phyloP scores from a whole-genome alignment of 2,888 invertebrate species.

The Rhogogaster chlorosoma region DNA sequence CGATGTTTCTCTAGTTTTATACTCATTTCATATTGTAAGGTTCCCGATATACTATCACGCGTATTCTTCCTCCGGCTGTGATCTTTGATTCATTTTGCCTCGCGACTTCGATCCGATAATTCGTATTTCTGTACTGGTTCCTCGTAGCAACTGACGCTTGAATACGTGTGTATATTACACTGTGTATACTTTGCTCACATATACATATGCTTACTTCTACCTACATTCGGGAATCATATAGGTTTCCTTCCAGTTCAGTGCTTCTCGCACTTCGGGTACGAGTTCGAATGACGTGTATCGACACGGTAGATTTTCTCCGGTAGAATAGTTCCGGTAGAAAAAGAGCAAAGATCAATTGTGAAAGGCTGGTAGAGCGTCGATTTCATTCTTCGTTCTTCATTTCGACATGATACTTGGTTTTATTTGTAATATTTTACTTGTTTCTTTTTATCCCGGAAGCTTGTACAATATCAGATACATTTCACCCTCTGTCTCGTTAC shows the following conservation, averaged over 20 bases:
- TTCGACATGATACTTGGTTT: not conserved
- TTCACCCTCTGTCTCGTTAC: not conserved
- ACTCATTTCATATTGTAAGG: not conserved
- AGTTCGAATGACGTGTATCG: constrained; percentile 31
- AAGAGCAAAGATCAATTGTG: not conserved
- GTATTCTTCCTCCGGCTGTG: not conserved
- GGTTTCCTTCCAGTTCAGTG: constrained; percentile 13
- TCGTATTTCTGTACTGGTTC: not conserved
- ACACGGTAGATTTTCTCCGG: constrained; percentile 3
- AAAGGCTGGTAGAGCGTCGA: not conserved
- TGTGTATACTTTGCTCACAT: not conserved
- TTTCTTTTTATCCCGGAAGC: not conserved
- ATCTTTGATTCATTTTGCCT: not conserved
- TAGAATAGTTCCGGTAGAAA: not conserved
- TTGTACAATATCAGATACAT: not conserved
- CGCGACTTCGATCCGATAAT: not conserved
- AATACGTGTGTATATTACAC: not conserved
- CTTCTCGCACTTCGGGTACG: not conserved
- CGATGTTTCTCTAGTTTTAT: not conserved
- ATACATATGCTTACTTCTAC: not conserved
- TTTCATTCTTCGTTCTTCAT: not conserved
- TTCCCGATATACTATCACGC: not conserved
- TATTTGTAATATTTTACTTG: not conserved
- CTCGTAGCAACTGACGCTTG: not conserved
- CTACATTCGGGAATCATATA: constrained; percentile 33